Base-by-base conservation (phyloP, 2,797 vertebrate genomes). In the Varecia variegata region DNA sequence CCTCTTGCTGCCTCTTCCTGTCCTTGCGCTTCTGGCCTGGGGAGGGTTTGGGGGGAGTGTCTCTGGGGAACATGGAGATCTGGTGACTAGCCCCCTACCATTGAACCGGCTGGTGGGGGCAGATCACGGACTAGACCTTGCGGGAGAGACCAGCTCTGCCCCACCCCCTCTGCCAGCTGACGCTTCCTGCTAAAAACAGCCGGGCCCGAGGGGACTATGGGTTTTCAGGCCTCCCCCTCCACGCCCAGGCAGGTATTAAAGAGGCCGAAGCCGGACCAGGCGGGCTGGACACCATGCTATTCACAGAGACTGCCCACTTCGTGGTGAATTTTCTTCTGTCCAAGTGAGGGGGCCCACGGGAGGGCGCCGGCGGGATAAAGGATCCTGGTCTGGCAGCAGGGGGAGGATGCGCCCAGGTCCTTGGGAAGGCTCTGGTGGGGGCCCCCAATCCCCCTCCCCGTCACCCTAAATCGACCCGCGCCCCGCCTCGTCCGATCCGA, bases 301-400 rank as follows among this genome's bases (percentile, higher is more conserved):
- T 95, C 92, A 87, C 84, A 2, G 92, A 96, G 62, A 85, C 81
- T 17, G 90, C 80, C 73, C 84, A 93, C 45, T 95, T 87, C 58
- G 54, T 94, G 94, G 95, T 82, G 65, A 91, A 95, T 87, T 97
- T 87, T 50, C 92, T 96, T 80, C 93, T 88, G 62, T 92, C 56
- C 52, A 3, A 62, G 90, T 50, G 80, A 97, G 90, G 50, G 14
- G 82, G 27, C 2, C 6, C 15, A 12, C 56, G 54, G n/a, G 70
- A 67, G 11, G 38, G 27, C 20, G 43, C 12, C 0, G 1, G 77
- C 3, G 2, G 74, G 32, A 70, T 45, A 62, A 58, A 76, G 18
- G 17, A 21, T 23, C n/a, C 38, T 2, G 73, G 40, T 21, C 77
- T 15, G 56, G 76, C 65, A 38, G 45, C 14, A 10, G 10, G 11